Evolutionary conservation across 2,888 invertebrate species (phyloP), one percentile per base, ranked within the genome.

Genomic region (Drosophila nr. perissopoda): DNA sequence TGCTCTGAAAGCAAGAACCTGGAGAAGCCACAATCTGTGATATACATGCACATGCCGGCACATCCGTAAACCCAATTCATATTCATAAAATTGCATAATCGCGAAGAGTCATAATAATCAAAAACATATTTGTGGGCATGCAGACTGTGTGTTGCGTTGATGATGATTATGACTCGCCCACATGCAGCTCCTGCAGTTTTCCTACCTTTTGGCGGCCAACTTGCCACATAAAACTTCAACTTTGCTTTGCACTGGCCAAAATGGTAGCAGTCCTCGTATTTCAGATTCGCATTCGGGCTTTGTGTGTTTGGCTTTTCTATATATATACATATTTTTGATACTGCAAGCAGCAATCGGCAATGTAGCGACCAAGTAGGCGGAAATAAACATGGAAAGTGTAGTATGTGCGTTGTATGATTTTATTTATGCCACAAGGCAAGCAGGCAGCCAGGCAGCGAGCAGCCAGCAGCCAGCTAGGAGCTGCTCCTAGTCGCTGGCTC

Each of bases 61-160:
- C 79, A 83, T 73, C 75, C 80, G 79, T 70, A 74, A 72, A 85
- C 70, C 81, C 83, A 81, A 88, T 85, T 85, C 86, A 85, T 88
- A 88, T 89, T 89, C 87, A 88, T 89, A 88, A 89, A 88, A 86
- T 90, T 89, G 88, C 89, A 89, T 89, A 89, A 90, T 88, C 86
- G 88, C 83, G 86, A 90, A 90, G 88, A 88, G 88, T 82, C 89
- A 85, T 85, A 89, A 89, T 90, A 89, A 89, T 90, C 89, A 90
- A 90, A 90, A 90, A 82, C 89, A 90, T 89, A 89, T 89, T 89
- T 88, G 91, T 79, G 88, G 90, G 88, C 68, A 88, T 88, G 83
- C 82, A 81, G 70, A 42, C 49, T 29, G 27, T 27, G 54, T 38
- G 27, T 11, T 40, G 48, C 33, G 31, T 40, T 31, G 62, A 25